phyloP scores from a whole-genome alignment of 2,888 invertebrate genomes.

The Cremastobaeus sp. region DNA sequence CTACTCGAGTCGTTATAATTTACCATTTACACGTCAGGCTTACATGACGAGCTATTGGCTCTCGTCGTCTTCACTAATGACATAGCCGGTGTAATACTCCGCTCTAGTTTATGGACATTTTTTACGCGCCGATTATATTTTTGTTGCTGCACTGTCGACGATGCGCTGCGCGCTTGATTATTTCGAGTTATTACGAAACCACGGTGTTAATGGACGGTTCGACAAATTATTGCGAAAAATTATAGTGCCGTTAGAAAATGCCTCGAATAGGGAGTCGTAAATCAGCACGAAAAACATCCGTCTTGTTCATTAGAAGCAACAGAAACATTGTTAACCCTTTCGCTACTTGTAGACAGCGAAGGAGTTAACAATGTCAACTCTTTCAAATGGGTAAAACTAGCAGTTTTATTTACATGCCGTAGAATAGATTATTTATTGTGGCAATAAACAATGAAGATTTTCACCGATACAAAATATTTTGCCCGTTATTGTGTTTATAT shows the following conservation, averaged over 20 bases:
- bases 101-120: conserved; percentile 41
- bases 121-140: conserved; percentile 61
- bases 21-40: conserved; percentile 50
- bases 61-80: conserved; percentile 45
- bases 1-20: conserved; percentile 51
- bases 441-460: too few relatives aligned
- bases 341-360: too few relatives aligned
- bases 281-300: conserved; percentile 22
- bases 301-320: too few relatives aligned
- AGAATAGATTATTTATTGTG: too few relatives aligned
- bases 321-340: too few relatives aligned
- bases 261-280: conserved; percentile 21
- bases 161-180: conserved; percentile 44
- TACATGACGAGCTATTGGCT: conserved; percentile 32
- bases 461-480: too few relatives aligned
- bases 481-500: too few relatives aligned
- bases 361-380: too few relatives aligned
- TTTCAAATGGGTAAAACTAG: too few relatives aligned
- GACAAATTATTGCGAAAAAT: conserved; percentile 47
- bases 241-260: conserved; percentile 33
- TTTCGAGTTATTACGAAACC: conserved; percentile 43
- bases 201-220: conserved; percentile 44
- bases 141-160: conserved; percentile 53
- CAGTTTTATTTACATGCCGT: too few relatives aligned
- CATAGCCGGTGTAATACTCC: conserved; percentile 29